phyloP scores from a whole-genome alignment of 1,140 invertebrate genomes.

The Macrobrachium rosenbergii region DNA sequence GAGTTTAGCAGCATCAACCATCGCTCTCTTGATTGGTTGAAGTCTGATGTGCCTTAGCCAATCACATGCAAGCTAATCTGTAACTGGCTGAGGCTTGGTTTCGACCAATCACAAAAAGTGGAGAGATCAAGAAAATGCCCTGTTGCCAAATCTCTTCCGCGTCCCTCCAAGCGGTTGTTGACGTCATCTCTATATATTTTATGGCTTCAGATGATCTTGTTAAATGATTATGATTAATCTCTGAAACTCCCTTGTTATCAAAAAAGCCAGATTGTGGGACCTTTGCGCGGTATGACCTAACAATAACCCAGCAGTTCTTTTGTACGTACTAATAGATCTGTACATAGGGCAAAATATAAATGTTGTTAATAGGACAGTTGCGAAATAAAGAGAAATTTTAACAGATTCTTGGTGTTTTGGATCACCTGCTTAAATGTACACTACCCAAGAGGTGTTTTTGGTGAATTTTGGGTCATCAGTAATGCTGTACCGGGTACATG shows the following conservation, averaged over 20 bases:
- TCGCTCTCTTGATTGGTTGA: too few relatives aligned
- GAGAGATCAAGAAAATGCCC: too few relatives aligned
- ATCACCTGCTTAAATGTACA: background rate
- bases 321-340: conserved; percentile 62
- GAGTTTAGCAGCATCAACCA: too few relatives aligned
- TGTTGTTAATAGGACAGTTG: conserved; percentile 63
- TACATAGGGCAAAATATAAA: conserved; percentile 63
- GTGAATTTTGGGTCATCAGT: too few relatives aligned
- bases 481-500: too few relatives aligned
- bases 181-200: background rate
- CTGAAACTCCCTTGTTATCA: conserved; percentile 38
- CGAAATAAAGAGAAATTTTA: conserved; percentile 64
- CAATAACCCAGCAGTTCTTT: conserved; percentile 53
- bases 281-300: conserved; percentile 49
- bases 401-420: conserved; percentile 40
- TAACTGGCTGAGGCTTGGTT: too few relatives aligned
- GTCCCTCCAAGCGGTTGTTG: too few relatives aligned
- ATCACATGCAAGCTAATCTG: too few relatives aligned
- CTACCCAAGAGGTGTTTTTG: background rate
- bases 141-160: too few relatives aligned
- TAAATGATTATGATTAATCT: conserved; percentile 21
- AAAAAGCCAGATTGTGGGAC: conserved; percentile 47
- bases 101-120: too few relatives aligned
- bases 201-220: background rate
- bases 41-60: too few relatives aligned